Percentiles rank a stretch among this genome's conserved stretches.
Evolutionary conservation across 2,113 vertebrate species (phyloP).

Genomic region (Neogobius melanostomus): DNA sequence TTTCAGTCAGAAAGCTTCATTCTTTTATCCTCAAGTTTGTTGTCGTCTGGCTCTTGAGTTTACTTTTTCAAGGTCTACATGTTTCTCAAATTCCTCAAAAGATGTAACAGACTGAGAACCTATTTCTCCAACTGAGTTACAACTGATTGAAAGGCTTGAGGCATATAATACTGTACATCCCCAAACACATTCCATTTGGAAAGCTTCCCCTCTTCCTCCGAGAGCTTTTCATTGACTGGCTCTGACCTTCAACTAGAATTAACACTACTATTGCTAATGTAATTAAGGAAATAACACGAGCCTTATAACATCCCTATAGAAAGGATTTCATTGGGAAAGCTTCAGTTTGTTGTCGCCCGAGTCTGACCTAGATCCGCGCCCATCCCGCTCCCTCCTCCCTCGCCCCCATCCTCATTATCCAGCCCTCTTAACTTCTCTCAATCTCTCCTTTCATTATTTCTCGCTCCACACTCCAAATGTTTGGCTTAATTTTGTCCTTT

Average conservation of each 20-base stretch:
- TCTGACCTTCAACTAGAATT: background rate
- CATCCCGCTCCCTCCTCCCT: slow-evolving; percentile 18
- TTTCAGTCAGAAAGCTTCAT: background rate
- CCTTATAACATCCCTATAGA: background rate
- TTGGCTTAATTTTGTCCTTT: slow-evolving; percentile 29
- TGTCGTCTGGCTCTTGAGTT: background rate
- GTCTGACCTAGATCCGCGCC: slow-evolving; percentile 69
- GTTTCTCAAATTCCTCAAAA: no score
- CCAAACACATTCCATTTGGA: background rate
- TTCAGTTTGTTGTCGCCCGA: slow-evolving; percentile 49
- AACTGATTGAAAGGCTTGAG: no score
- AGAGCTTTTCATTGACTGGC: background rate
- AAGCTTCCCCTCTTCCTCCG: background rate
- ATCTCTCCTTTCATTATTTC: slow-evolving; percentile 61
- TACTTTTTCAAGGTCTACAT: no score
- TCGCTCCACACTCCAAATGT: slow-evolving; percentile 34
- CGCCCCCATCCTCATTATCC: slow-evolving; percentile 60
- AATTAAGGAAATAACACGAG: no score
- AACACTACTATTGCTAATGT: background rate
- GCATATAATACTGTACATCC: no score
- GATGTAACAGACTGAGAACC: no score
- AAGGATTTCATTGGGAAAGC: slow-evolving; percentile 47
- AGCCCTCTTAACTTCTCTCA: slow-evolving; percentile 60
- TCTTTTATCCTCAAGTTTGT: background rate
- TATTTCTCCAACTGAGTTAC: no score